phyloP scores from a whole-genome alignment of 2,888 invertebrate genomes.

The Myopa testacea region DNA sequence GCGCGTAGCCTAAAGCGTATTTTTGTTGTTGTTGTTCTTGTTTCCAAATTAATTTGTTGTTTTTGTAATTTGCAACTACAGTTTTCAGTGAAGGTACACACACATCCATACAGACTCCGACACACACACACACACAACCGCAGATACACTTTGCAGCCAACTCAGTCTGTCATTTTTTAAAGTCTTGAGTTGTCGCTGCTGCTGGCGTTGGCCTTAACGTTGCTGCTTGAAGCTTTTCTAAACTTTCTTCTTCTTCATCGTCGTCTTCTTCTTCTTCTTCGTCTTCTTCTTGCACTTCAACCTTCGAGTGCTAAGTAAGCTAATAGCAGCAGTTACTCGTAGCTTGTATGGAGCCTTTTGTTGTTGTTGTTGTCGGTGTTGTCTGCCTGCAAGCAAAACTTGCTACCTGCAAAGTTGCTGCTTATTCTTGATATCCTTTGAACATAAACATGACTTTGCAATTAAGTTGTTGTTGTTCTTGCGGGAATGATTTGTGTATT shows the following conservation, averaged over 20 bases:
- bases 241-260: neutral
- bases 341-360: neutral
- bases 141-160: neutral
- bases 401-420: constrained; percentile 1
- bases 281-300: neutral
- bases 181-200: neutral
- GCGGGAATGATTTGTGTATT: constrained; percentile 36
- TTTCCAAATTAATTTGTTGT: no score
- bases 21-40: no score
- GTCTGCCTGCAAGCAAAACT: neutral
- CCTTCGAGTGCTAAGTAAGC: neutral
- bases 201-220: constrained; percentile 14
- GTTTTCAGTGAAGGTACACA: neutral
- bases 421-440: constrained; percentile 33
- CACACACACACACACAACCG: constrained; percentile 5
- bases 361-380: constrained; percentile 9
- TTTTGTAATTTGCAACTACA: no score
- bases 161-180: neutral
- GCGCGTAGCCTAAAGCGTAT: no score
- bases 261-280: neutral
- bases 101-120: constrained; percentile 5
- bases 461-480: constrained; percentile 61
- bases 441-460: constrained; percentile 60
- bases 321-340: neutral
- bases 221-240: neutral